Evolutionary conservation across 2,888 invertebrate species (phyloP), one percentile per base, ranked within the genome.

Genomic region (Dilophus febrilis): DNA sequence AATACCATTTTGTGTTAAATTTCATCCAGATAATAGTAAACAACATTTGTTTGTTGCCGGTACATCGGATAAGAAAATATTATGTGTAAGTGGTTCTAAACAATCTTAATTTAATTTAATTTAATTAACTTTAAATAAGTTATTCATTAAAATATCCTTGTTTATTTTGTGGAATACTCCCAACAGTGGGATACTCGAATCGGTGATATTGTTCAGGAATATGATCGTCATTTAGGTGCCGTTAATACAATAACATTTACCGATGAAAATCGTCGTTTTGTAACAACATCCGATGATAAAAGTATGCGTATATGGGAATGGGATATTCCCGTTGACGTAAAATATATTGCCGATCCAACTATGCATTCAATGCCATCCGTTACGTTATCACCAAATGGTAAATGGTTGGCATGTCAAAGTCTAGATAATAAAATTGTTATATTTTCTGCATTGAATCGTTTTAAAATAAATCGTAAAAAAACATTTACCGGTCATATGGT

Each of bases 361-460:
- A 94, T 99, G 91, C 98, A 99, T 64, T 95, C 97, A 5, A 88
- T 98, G 78, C 98, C 98, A 0, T 83, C 92, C 0, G 95, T 97
- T 1, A 87, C 91, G 0, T 72, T 82, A 6, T 83, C 95, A 0
- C 97, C 95, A 2, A 97, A 97, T 67, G 87, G 88, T 56, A 97
- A 97, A 64, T 99, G 98, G 97, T 69, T 98, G 45, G 95, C 97
- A 0, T 98, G 97, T 56, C 98, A 99, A 64, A 90, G 91, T 46
- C 88, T 99, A 85, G 97, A 99, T 68, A 99, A 98, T 66, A 94
- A 94, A 64, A 84, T 98, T 40, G 81, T 91, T 27, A 94, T 98
- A 51, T 98, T 98, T 66, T 94, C 95, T 26, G 92, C 97, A 0
- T 66, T 97, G 46, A 95, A 97, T 67, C 72, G 95, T 46, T 94